Evolutionary conservation across 2,113 vertebrate genomes (phyloP), one percentile per base, ranked within the genome.

Genomic region (Phainopepla nitens): DNA sequence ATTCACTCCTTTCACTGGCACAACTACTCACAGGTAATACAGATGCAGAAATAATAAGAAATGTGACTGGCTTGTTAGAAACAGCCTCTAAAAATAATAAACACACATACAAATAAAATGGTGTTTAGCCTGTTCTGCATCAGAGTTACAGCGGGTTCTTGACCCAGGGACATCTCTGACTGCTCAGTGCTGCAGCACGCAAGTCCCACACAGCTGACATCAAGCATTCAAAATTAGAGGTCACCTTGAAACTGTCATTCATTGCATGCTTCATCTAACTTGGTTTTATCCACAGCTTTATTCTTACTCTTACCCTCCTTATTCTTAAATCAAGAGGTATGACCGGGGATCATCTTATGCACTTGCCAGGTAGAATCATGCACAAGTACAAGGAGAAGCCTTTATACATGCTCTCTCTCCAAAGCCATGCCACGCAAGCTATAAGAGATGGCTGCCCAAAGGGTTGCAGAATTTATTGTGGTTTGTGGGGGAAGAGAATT

Each of bases 1-100:
- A 58, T 87, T 66, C 77, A 53, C 36, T 66, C n/a, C 71, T 84
- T 91, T 91, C 83, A 56, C 35, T 83, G 57, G 51, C 65, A 62
- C 25, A 47, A 44, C 41, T 60, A 81, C 41, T 22, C 4, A 1
- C 27, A 41, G 41, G 17, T 78, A 77, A 83, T 44, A 69, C 28
- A 83, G 70, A 78, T 45, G 20, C n/a, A 35, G 19, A 82, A 25
- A 64, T 5, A 36, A 39, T 31, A 86, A 62, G 33, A 81, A 92
- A 73, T 31, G 31, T 33, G 18, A 56, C 33, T 23, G 6, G 1
- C n/a, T 78, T 71, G 31, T 35, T 49, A 80, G 29, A 9, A 84
- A 49, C 15, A 23, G 61, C 53, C 17, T 88, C 65, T 75, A 75
- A 81, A 94, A 94, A 57, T 58, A 39, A 23, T 41, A 42, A n/a